These are phyloP conservation scores for Pandion haliaetus DNA, from an alignment of 2,113 vertebrate genomes.

Conservation along the genomic window DNA sequence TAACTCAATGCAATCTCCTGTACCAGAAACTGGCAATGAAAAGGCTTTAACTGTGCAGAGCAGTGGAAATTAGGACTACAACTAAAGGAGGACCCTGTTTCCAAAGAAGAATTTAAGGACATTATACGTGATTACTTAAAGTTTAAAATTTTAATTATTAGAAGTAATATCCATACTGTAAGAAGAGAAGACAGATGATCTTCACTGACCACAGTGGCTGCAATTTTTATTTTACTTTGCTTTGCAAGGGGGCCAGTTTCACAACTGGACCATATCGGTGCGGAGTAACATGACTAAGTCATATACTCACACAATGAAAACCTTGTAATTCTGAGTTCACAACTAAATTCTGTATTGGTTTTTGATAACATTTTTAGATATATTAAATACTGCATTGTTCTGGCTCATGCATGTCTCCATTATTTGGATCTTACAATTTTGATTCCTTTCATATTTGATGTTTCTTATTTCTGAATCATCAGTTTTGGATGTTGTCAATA, in stretches of 20 bases:
- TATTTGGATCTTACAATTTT: not conserved
- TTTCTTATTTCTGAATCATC: not conserved
- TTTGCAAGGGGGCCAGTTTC: not conserved
- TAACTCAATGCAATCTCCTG: not conserved
- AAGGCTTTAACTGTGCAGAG: not conserved
- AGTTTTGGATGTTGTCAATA: slow-evolving; percentile 9
- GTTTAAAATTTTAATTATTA: not conserved
- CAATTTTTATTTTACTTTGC: not conserved
- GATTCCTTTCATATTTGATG: not conserved
- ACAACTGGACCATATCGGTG: not conserved
- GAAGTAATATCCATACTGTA: not conserved
- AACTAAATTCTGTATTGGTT: not conserved
- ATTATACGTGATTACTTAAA: not conserved
- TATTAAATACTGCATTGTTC: not conserved
- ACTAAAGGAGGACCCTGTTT: not conserved
- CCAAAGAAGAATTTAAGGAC: not conserved
- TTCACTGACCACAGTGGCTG: not conserved
- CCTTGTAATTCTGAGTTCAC: not conserved
- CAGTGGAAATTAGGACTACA: not conserved
- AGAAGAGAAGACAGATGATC: not conserved
- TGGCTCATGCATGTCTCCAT: not conserved
- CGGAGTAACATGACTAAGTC: not conserved
- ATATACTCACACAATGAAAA: not conserved
- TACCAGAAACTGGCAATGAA: not conserved
- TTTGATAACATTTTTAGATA: not conserved